Evolutionary conservation across 35 echinoderm and acorn worm genomes (phyloP).

Genomic region (Stichopus chloronotus): DNA sequence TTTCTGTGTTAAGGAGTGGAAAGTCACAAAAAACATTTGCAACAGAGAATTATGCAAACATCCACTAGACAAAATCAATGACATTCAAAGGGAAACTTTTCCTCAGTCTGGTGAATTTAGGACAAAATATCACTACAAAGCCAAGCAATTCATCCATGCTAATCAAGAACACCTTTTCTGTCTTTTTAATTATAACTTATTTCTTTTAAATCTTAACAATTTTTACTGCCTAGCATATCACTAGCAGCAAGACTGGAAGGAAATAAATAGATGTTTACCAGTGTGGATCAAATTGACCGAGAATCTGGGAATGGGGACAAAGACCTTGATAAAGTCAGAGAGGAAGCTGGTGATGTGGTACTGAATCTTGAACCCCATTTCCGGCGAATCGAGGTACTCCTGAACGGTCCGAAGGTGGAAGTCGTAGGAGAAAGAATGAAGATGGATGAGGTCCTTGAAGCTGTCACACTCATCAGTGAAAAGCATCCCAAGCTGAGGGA

Average conservation of each 20-base stretch:
- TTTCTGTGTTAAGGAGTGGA: constrained; percentile 15
- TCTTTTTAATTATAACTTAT: no score
- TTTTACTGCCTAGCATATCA: no score
- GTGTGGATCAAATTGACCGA: constrained; percentile 78
- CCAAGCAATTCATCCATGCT: no score
- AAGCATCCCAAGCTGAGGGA: constrained; percentile 76
- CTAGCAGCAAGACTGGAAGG: no score
- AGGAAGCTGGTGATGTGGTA: constrained; percentile 96
- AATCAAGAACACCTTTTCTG: no score
- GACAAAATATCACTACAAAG: no score
- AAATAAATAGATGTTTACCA: constrained; percentile 48
- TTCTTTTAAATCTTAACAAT: no score
- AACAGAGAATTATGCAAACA: no score
- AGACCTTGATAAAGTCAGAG: constrained; percentile 81
- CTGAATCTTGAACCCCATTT: constrained; percentile 87
- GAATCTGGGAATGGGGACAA: constrained; percentile 72
- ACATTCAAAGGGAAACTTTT: no score
- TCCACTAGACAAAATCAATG: no score
- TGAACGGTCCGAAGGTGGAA: constrained; percentile 97
- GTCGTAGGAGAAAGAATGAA: constrained; percentile 94
- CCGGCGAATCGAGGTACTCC: constrained; percentile 64
- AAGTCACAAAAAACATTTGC: neutral
- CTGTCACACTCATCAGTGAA: constrained; percentile 96
- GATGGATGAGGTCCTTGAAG: constrained; percentile 93
- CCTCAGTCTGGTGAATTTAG: no score